phyloP scores from a whole-genome alignment of 2,888 invertebrate species.

The Dicranocentrus wangi region DNA sequence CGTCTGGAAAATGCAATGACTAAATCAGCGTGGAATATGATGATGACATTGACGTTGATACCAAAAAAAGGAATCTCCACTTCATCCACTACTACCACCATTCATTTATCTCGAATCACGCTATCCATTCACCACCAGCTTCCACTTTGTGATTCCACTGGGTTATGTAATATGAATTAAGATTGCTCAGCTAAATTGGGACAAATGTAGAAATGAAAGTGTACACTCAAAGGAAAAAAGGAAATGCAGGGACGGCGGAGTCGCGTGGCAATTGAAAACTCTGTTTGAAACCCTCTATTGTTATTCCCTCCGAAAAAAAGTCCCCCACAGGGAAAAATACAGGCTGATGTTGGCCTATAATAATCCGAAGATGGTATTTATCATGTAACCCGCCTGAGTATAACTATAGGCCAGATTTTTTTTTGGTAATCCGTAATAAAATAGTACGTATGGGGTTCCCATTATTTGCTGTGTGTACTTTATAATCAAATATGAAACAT shows the following conservation, averaged over 20 bases:
- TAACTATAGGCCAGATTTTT: slow-evolving; percentile 34
- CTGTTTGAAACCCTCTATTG: slow-evolving; percentile 65
- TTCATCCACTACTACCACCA: too few species aligned
- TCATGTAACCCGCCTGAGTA: slow-evolving; percentile 29
- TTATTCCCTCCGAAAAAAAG: slow-evolving; percentile 59
- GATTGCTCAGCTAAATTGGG: slow-evolving; percentile 40
- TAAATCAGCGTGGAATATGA: slow-evolving; percentile 14
- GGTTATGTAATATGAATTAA: slow-evolving; percentile 36
- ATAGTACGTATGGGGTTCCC: slow-evolving; percentile 23
- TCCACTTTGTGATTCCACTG: slow-evolving; percentile 1
- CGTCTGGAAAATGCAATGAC: neutral
- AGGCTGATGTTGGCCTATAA: slow-evolving; percentile 47
- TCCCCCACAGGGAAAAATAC: slow-evolving; percentile 63
- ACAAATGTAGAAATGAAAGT: slow-evolving; percentile 31
- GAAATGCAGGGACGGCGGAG: slow-evolving; percentile 50
- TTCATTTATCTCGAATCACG: neutral
- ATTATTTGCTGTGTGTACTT: slow-evolving; percentile 39
- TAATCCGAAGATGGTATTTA: slow-evolving; percentile 48
- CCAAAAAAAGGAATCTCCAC: too few species aligned
- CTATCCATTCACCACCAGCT: neutral
- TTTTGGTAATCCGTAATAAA: slow-evolving; percentile 37
- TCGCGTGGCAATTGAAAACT: slow-evolving; percentile 72
- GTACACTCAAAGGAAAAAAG: neutral
- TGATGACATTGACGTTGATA: neutral
- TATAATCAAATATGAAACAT: slow-evolving; percentile 56